phyloP scores from a whole-genome alignment of 37 sponge, comb jelly and placozoan species.

The Chondrosia reniformis region DNA sequence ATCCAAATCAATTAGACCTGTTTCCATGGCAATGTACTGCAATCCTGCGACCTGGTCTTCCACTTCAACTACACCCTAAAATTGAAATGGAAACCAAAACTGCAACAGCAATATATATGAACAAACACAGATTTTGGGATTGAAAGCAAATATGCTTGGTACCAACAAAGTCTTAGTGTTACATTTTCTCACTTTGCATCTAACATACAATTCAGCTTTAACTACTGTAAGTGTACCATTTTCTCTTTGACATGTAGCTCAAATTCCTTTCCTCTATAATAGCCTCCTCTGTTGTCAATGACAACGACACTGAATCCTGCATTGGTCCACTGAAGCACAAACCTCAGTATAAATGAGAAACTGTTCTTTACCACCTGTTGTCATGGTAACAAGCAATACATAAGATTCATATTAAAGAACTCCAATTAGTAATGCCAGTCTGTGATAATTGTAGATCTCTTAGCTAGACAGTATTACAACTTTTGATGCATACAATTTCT shows the following conservation, averaged over 20 bases:
- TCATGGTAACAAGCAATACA: too few relatives aligned
- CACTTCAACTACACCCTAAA: conserved; percentile 54
- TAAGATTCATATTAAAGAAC: too few relatives aligned
- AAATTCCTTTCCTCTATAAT: conserved; percentile 63
- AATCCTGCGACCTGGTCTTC: conserved; percentile 79
- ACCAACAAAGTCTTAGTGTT: not conserved
- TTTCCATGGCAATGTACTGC: conserved; percentile 35
- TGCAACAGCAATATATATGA: not conserved
- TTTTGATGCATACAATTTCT: too few relatives aligned
- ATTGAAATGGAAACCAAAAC: not conserved
- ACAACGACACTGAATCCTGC: conserved; percentile 76
- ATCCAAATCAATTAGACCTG: conserved; percentile 54
- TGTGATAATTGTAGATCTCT: not conserved
- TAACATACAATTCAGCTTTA: not conserved
- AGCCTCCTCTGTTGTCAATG: conserved; percentile 72
- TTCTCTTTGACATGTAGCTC: conserved; percentile 48
- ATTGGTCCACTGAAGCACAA: conserved; percentile 27
- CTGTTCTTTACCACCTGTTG: conserved; percentile 46
- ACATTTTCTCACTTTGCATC: not conserved
- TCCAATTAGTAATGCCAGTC: not conserved
- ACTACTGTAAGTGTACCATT: conserved; percentile 21
- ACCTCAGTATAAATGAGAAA: conserved; percentile 27
- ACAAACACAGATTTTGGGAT: not conserved
- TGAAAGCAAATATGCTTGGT: not conserved
- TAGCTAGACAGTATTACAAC: too few relatives aligned